These are phyloP conservation scores for Garra rufa DNA, from an alignment of 2,113 vertebrate species.

Conservation along the genomic window DNA sequence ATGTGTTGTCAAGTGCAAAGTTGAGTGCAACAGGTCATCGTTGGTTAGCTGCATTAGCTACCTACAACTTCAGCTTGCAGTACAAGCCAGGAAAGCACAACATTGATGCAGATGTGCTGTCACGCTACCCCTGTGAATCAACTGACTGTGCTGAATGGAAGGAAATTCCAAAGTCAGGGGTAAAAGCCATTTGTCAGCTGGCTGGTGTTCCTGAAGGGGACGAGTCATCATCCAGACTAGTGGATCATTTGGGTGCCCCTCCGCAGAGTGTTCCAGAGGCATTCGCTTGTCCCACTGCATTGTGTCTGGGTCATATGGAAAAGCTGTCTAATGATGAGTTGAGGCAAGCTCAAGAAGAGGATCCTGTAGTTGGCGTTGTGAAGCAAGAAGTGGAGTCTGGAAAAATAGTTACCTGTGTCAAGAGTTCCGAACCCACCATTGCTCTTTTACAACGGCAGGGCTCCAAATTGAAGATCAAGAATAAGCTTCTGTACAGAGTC, in stretches of 20 bases:
- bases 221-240: background rate
- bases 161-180: background rate
- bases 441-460: background rate
- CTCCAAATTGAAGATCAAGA: constrained; percentile 11
- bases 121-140: background rate
- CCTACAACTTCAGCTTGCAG: background rate
- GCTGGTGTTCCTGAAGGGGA: background rate
- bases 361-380: background rate
- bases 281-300: background rate
- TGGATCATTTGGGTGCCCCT: background rate
- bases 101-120: background rate
- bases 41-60: too few species aligned
- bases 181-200: background rate
- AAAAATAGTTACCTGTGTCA: background rate
- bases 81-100: background rate
- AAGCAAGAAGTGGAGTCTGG: background rate
- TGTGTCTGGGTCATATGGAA: background rate
- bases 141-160: background rate
- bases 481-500: constrained; percentile 5
- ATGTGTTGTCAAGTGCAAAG: too few species aligned
- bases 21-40: too few species aligned
- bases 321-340: background rate
- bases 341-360: background rate
- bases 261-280: background rate
- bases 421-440: background rate